phyloP scores from a whole-genome alignment of 2,888 invertebrate genomes.

The Ophion costatus region DNA sequence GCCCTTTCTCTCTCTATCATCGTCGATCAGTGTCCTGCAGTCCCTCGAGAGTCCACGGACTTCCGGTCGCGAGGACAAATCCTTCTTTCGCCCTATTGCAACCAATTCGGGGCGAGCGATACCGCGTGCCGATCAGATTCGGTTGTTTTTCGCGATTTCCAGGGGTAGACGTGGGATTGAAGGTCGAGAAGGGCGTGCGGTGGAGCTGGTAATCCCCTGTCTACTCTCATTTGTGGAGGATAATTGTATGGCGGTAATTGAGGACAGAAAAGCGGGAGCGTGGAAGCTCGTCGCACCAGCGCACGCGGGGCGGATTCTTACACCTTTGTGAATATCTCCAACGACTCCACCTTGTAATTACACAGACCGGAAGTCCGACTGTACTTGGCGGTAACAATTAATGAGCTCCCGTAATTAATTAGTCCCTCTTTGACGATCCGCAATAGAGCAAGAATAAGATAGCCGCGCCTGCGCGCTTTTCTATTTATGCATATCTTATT shows the following conservation, averaged over 20 bases:
- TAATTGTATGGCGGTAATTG: too few species aligned
- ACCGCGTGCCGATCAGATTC: not conserved
- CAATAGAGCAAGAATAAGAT: not conserved
- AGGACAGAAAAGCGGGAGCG: too few species aligned
- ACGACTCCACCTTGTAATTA: conserved; percentile 5
- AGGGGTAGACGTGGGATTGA: too few species aligned
- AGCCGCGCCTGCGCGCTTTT: not conserved
- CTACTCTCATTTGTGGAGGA: too few species aligned
- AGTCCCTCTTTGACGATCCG: not conserved
- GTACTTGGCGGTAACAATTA: conserved; percentile 9
- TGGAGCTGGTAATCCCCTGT: too few species aligned
- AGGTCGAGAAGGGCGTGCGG: too few species aligned
- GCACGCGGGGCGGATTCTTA: not conserved
- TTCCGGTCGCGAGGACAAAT: conserved; percentile 41
- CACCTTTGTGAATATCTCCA: not conserved
- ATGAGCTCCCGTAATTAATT: not conserved
- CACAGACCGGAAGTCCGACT: conserved; percentile 5
- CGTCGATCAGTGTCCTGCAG: conserved; percentile 24
- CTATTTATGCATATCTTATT: not conserved
- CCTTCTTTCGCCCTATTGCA: not conserved
- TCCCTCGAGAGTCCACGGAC: conserved; percentile 41
- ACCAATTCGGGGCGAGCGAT: not conserved
- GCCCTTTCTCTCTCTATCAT: not conserved
- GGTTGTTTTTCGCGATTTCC: too few species aligned
- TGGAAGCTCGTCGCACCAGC: too few species aligned